Conservation (phyloP, 1,140 invertebrate genomes). For the Hycleus cichorii region DNA sequence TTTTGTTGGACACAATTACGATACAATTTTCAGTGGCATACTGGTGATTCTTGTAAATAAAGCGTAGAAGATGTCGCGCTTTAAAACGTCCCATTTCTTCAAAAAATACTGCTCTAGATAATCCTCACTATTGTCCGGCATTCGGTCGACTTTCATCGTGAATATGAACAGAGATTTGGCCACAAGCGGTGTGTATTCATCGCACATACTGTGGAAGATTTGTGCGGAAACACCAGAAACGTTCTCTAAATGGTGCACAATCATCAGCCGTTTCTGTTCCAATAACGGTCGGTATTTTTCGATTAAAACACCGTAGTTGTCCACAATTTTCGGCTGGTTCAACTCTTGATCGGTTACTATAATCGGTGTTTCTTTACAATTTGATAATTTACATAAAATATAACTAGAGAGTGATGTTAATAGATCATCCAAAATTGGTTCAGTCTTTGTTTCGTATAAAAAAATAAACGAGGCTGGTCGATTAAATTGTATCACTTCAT, state of each 20-base stretch:
- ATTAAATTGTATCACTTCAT: conserved; percentile 19
- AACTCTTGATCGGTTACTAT: conserved; percentile 18
- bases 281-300: conserved; percentile 35
- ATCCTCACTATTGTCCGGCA: conserved; percentile 10
- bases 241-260: conserved; percentile 43
- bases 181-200: conserved; percentile 45
- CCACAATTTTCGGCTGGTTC: conserved; percentile 22
- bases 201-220: conserved; percentile 49
- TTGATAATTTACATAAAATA: conserved; percentile 21
- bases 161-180: conserved; percentile 46
- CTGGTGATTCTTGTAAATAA: conserved; percentile 32
- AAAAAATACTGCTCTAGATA: conserved; percentile 22
- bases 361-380: conserved; percentile 19
- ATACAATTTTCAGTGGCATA: conserved; percentile 9
- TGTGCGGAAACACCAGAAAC: conserved; percentile 43
- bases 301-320: conserved; percentile 42
- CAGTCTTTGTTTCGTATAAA: conserved; percentile 22
- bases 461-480: conserved; percentile 29
- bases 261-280: conserved; percentile 33
- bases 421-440: conserved; percentile 21
- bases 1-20: not conserved
- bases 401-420: conserved; percentile 15
- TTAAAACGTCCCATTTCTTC: conserved; percentile 27
- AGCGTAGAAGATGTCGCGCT: conserved; percentile 30
- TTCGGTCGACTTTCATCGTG: conserved; percentile 38